Base-by-base conservation (phyloP, 2,113 vertebrate species). In the Pachypanchax playfairii region DNA sequence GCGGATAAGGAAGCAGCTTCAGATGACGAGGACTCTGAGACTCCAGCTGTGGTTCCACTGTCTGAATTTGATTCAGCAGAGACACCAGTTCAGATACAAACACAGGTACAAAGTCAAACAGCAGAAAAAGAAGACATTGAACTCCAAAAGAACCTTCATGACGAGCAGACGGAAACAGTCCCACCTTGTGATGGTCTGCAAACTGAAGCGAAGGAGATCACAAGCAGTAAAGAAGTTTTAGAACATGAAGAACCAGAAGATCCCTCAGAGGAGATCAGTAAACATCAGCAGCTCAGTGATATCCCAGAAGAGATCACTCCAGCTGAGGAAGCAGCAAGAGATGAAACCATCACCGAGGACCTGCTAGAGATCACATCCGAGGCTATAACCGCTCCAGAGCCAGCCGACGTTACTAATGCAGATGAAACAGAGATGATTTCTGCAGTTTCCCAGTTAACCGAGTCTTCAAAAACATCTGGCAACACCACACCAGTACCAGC, bases 351-450 rank as follows among this genome's bases (percentile, higher is more conserved):
- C 20, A 70, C 81, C 21, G 91, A 94, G 1, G 93, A 96, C 41
- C 31, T 89, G 55, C 55, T 81, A 26, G 95, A 94, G 48, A 65
- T 89, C 8, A 93, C 93, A 7, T 92, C 94, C 0, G 94, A 95
- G 73, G 93, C 92, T 0, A 78, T 94, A 66, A 94, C 93, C 6
- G 93, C 93, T 18, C 86, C 75, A n/a, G 93, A 94, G 60, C 91
- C 93, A 42, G 71, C 75, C 17, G 93, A 92, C 69, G 41, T 79
- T 3, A 93, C 93, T 0, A 74, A 75, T 25, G 91, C 90, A 0
- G 94, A 94, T 67, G 93, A 95, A 84, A 87, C 91, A 1, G 96
- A 97, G 78, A 97, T 97, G 96, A 85, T 98, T 65, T 96, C 95
- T 15, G 95, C 94, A 6, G 92, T 95, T 47, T 97, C 95, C 31